Conservation (phyloP, 2,888 invertebrate species). For the Sinodicranocentrus sp. region DNA sequence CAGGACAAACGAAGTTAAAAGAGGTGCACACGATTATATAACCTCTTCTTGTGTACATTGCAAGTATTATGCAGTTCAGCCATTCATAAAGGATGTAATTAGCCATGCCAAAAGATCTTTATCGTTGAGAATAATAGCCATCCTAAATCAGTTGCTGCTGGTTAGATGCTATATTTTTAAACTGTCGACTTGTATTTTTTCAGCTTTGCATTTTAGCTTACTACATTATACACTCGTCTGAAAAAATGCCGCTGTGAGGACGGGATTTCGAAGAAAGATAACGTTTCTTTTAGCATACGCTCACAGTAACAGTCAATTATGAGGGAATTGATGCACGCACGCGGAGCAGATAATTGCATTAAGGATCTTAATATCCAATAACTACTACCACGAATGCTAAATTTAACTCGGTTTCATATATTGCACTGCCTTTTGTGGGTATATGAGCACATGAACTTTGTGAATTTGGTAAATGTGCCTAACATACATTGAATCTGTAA, state of each 20-base stretch:
- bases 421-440: too few relatives aligned
- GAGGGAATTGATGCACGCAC: constrained; percentile 11
- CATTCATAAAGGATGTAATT: constrained; percentile 38
- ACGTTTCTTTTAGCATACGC: not conserved
- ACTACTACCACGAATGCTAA: too few relatives aligned
- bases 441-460: not conserved
- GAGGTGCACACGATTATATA: not conserved
- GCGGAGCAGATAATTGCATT: constrained; percentile 3
- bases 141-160: constrained; percentile 30
- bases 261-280: constrained; percentile 18
- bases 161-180: not conserved
- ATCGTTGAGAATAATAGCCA: constrained; percentile 42
- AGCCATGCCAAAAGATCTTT: constrained; percentile 51
- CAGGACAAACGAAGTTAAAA: constrained; percentile 35
- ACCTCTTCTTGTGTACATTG: not conserved
- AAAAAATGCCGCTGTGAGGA: not conserved
- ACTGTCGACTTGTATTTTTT: not conserved
- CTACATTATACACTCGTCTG: too few relatives aligned
- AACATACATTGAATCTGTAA: too few relatives aligned
- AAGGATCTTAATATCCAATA: too few relatives aligned
- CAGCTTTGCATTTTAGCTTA: not conserved
- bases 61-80: not conserved
- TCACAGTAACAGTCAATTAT: not conserved
- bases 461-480: too few relatives aligned
- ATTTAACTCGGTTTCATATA: too few relatives aligned